phyloP scores from a whole-genome alignment of 2,888 invertebrate species.

The Plutella xylostella region DNA sequence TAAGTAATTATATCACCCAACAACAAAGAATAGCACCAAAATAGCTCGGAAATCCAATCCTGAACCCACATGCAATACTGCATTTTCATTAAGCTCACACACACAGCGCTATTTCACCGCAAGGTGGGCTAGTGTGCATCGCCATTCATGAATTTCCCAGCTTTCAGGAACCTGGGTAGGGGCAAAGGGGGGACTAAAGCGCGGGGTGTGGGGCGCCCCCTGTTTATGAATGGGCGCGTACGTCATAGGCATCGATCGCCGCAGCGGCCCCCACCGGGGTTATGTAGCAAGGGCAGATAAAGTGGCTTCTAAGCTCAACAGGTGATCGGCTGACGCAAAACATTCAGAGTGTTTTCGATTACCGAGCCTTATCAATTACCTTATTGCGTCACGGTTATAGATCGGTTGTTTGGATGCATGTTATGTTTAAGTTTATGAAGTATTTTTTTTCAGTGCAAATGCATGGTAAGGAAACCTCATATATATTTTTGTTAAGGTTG shows the following conservation, averaged over 20 bases:
- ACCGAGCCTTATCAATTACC: conserved; percentile 36
- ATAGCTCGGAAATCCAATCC: too few species aligned
- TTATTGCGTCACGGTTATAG: conserved; percentile 34
- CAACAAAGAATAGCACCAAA: too few species aligned
- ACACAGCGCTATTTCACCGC: too few species aligned
- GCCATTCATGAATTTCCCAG: conserved; percentile 54
- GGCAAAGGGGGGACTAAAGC: conserved; percentile 12
- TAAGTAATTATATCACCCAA: too few species aligned
- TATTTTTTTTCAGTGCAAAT: not conserved
- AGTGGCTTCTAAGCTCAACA: conserved; percentile 42
- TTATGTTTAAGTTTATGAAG: not conserved
- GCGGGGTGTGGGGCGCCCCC: conserved; percentile 34
- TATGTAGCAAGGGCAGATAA: conserved; percentile 50
- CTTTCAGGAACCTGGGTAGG: conserved; percentile 25
- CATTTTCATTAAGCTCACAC: too few species aligned
- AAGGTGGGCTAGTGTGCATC: conserved; percentile 15
- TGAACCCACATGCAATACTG: too few species aligned
- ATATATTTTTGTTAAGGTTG: too few species aligned
- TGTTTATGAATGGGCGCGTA: conserved; percentile 64
- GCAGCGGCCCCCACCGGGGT: conserved; percentile 39
- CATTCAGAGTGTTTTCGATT: conserved; percentile 26
- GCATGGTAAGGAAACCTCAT: too few species aligned
- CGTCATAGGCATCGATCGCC: conserved; percentile 60
- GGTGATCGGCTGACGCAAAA: conserved; percentile 52
- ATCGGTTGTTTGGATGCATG: conserved; percentile 6